A percentile compares a stretch with the other conserved stretches of the same genome.
Evolutionary conservation across 2,888 invertebrate genomes (phyloP).

Genomic region (Parelbella ahira): DNA sequence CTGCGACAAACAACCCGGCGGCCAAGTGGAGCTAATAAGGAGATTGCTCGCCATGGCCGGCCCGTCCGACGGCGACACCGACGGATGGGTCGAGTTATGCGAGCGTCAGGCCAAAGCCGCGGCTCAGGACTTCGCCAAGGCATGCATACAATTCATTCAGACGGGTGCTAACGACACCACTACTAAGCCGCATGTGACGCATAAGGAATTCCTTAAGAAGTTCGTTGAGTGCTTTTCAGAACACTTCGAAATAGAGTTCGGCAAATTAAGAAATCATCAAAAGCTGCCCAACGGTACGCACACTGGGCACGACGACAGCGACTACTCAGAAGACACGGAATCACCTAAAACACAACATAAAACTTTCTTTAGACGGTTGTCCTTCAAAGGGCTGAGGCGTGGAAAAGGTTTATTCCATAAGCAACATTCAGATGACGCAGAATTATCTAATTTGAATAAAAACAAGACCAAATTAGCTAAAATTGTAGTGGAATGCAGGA

Average conservation of each 20-base stretch:
- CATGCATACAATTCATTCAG: constrained; percentile 89
- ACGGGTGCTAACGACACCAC: constrained; percentile 84
- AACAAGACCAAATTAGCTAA: constrained; percentile 93
- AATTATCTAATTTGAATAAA: constrained; percentile 84
- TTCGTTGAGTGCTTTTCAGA: constrained; percentile 92
- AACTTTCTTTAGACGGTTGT: constrained; percentile 91
- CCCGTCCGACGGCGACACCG: constrained; percentile 82
- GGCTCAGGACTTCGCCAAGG: constrained; percentile 93
- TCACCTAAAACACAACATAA: constrained; percentile 91
- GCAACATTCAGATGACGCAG: constrained; percentile 93
- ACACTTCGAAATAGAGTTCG: constrained; percentile 91
- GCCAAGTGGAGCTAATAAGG: constrained; percentile 77
- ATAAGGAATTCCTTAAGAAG: constrained; percentile 89
- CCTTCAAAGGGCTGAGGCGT: constrained; percentile 92
- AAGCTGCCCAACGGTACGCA: constrained; percentile 73
- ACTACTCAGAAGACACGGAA: constrained; percentile 88
- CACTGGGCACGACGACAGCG: constrained; percentile 79
- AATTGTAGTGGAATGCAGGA: constrained; percentile 95
- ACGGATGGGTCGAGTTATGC: constrained; percentile 91
- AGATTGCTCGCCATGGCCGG: constrained; percentile 76
- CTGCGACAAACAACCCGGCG: constrained; percentile 43
- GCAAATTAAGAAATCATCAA: constrained; percentile 65
- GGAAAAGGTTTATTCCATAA: constrained; percentile 93
- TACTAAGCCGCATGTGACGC: constrained; percentile 82
- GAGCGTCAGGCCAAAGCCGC: constrained; percentile 92